Evolutionary conservation across 2,797 vertebrate species (phyloP).

Genomic region (Molothrus aeneus): DNA sequence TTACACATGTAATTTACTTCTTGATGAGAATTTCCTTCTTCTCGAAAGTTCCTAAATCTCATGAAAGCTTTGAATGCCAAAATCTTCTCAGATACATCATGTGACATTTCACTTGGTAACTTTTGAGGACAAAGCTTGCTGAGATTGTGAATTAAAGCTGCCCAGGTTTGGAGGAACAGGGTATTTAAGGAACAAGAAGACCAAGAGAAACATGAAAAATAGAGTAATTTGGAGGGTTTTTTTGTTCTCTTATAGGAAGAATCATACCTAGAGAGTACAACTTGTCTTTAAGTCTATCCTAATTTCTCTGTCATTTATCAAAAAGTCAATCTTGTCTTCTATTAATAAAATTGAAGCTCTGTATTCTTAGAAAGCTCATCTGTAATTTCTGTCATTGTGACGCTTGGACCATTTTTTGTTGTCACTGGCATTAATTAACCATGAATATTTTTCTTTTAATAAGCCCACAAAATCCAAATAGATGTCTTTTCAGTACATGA

Average conservation of each 20-base stretch:
- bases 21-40: background rate
- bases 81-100: background rate
- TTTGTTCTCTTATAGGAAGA: background rate
- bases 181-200: background rate
- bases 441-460: background rate
- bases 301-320: conserved; percentile 1
- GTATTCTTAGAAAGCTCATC: background rate
- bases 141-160: background rate
- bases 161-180: background rate
- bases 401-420: background rate
- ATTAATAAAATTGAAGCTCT: background rate
- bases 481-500: background rate
- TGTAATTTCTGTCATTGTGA: background rate
- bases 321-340: background rate
- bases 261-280: background rate
- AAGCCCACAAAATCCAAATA: background rate
- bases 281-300: background rate
- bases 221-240: background rate
- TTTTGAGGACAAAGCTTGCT: background rate
- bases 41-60: background rate
- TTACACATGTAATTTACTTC: background rate
- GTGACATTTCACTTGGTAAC: background rate
- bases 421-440: background rate
- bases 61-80: background rate
- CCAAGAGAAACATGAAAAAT: background rate